Base-by-base conservation (phyloP, 2,113 vertebrate genomes). In the Myotis lucifugus region DNA sequence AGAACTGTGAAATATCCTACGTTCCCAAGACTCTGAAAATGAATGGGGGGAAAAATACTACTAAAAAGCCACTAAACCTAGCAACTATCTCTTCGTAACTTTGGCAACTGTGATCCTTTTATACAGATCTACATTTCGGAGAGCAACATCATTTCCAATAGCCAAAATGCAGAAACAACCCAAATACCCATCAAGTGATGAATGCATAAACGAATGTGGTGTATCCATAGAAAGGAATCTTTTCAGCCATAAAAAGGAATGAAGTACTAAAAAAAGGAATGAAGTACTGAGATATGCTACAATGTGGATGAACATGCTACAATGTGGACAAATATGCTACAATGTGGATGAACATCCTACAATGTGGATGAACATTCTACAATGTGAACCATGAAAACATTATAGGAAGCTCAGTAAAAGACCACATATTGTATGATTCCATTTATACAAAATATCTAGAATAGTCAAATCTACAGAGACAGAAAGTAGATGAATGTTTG, bases 1-100 rank as follows among this genome's bases (percentile, higher is more conserved):
- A 95, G 88, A 97, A 93, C n/a, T 79, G 37, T 81, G 79, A 96
- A 89, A 93, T 42, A 73, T 40, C 74, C 46, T 66, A 90, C 59
- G 59, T 73, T 94, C 95, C 85, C 78, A 89, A 97, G 85, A 88
- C 72, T 96, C 97, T 97, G 94, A 88, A 95, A 96, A 93, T 76
- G 70, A 93, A 96, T 21, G 40, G n/a, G 48, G 94, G 34, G 23
- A 37, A 78, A 70, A 94, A 74, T 48, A 83, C 59, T 76, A 64
- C 59, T 90, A 90, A 95, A 96, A 96, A 89, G 72, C n/a, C 67
- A 78, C 52, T 82, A 77, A 84, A 88, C 37, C 56, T 46, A 84
- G 15, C 88, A 78, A 87, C 52, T 94, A 7, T 74, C 34, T 90
- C 85, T 73, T 81, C 40, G 64, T 46, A 46, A 90, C 34, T 94